Percentiles rank a stretch among this genome's conserved stretches.
Conservation (phyloP, 2,113 vertebrate genomes). For the Limanda limanda region DNA sequence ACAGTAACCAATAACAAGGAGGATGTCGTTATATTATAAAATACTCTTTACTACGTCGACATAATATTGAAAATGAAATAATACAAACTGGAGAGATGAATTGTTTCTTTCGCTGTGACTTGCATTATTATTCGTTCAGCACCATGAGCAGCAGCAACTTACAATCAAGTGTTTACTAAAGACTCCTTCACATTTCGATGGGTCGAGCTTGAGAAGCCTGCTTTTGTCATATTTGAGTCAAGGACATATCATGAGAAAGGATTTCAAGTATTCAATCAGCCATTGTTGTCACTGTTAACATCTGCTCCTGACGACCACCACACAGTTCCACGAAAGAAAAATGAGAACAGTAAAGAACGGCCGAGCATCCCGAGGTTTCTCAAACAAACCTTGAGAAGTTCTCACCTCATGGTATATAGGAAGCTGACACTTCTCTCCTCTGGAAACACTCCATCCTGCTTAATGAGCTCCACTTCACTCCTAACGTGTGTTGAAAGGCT, state of each 20-base stretch:
- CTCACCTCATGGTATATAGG: constrained; percentile 17
- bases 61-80: too few species aligned
- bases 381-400: not conserved
- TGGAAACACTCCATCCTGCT: not conserved
- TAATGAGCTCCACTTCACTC: constrained; percentile 50
- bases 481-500: constrained; percentile 47
- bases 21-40: not conserved
- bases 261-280: not conserved
- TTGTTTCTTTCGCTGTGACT: too few species aligned
- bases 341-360: not conserved
- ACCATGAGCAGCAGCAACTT: too few species aligned
- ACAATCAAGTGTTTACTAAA: not conserved
- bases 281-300: not conserved
- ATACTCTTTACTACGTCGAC: too few species aligned
- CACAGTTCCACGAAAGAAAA: too few species aligned
- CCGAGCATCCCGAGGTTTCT: not conserved
- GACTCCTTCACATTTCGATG: not conserved
- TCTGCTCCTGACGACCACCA: too few species aligned
- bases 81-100: too few species aligned
- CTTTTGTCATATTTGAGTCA: not conserved
- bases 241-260: not conserved
- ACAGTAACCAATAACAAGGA: not conserved
- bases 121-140: too few species aligned
- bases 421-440: constrained; percentile 24
- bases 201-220: not conserved